Evolutionary conservation across 1,140 invertebrate species (phyloP).

Genomic region (Sycobia sp.): DNA sequence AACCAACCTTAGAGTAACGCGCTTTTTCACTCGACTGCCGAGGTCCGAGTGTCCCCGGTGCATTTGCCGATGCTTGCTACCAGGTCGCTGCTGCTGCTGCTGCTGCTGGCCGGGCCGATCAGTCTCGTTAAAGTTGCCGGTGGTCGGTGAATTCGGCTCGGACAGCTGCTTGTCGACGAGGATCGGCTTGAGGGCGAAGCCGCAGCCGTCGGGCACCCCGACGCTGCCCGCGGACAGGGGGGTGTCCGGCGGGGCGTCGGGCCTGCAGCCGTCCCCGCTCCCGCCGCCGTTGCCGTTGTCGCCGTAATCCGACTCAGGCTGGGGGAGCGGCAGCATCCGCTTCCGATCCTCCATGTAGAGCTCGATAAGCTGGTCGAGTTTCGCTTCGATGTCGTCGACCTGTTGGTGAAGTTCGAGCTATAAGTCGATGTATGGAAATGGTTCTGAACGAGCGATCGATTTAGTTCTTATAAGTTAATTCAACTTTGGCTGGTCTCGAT

Average conservation of each 20-base stretch:
- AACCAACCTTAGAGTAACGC: slow-evolving; percentile 77
- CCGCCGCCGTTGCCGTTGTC: slow-evolving; percentile 30
- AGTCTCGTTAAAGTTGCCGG: slow-evolving; percentile 58
- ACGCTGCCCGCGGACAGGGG: slow-evolving; percentile 39
- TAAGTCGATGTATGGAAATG: too few species aligned
- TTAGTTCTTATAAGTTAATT: too few species aligned
- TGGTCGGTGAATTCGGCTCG: slow-evolving; percentile 76
- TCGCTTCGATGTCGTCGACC: slow-evolving; percentile 93
- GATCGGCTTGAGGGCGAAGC: slow-evolving; percentile 65
- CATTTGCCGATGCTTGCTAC: slow-evolving; percentile 66
- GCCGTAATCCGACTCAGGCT: slow-evolving; percentile 39
- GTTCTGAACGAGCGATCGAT: too few species aligned
- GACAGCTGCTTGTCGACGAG: slow-evolving; percentile 77
- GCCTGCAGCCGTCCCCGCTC: slow-evolving; percentile 37
- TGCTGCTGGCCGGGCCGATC: slow-evolving; percentile 39
- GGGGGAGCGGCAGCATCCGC: slow-evolving; percentile 64
- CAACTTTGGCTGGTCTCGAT: too few species aligned
- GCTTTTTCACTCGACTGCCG: slow-evolving; percentile 80
- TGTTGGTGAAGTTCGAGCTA: too few species aligned
- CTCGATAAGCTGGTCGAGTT: slow-evolving; percentile 91
- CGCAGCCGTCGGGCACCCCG: slow-evolving; percentile 36
- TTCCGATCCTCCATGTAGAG: slow-evolving; percentile 90
- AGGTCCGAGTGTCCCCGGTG: slow-evolving; percentile 80
- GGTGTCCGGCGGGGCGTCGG: slow-evolving; percentile 40
- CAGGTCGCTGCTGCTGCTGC: not conserved